These are phyloP conservation scores for Zaprionus lineosus DNA, from an alignment of 2,888 invertebrate species.

Conservation along the genomic window DNA sequence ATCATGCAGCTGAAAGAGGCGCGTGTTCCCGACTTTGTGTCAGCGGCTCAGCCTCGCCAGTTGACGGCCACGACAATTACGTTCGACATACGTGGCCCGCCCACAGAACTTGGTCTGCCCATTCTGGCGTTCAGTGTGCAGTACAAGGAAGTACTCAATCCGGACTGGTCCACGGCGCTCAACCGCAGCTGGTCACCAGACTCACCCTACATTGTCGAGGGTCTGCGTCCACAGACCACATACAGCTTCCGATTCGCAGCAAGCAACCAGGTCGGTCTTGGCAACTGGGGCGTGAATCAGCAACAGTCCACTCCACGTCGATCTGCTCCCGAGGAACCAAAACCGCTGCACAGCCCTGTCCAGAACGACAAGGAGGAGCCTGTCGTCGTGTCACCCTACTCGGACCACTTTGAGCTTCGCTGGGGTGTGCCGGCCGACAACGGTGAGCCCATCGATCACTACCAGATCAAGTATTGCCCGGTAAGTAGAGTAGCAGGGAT, in stretches of 20 bases:
- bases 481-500: too few relatives aligned
- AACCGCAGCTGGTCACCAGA: constrained; percentile 92
- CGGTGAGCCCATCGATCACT: constrained; percentile 93
- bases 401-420: constrained; percentile 90
- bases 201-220: constrained; percentile 91
- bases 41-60: constrained; percentile 86
- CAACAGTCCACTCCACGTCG: constrained; percentile 89
- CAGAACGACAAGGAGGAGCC: constrained; percentile 83
- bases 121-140: constrained; percentile 89
- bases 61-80: constrained; percentile 93
- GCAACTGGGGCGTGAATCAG: constrained; percentile 87
- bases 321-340: constrained; percentile 90
- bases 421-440: constrained; percentile 95
- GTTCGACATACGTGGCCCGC: constrained; percentile 90
- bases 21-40: constrained; percentile 86
- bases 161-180: constrained; percentile 87
- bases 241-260: constrained; percentile 94
- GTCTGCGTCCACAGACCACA: constrained; percentile 88
- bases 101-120: constrained; percentile 89
- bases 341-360: constrained; percentile 84
- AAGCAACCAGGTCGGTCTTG: constrained; percentile 91
- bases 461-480: constrained; percentile 91
- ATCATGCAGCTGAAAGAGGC: constrained; percentile 90
- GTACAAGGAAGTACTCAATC: constrained; percentile 87
- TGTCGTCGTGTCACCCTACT: constrained; percentile 86